Base-by-base conservation (phyloP, 2,113 vertebrate genomes). In the Maccullochella peelii region DNA sequence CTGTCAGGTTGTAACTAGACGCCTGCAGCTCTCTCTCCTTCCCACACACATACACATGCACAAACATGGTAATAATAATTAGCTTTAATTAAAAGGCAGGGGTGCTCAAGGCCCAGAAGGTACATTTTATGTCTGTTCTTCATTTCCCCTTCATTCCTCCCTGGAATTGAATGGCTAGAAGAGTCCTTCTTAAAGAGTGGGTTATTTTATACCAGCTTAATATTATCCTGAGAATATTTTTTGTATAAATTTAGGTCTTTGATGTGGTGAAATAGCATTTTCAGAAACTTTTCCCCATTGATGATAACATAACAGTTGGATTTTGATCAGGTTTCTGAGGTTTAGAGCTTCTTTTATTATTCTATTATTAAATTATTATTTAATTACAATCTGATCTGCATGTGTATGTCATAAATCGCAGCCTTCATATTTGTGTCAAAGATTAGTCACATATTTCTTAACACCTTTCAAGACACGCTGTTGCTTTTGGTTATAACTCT, bases 51-150 rank as follows among this genome's bases (percentile, higher is more conserved):
- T 8, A 68, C 65, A 76, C 57, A 78, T 0, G 25, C 44, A 67
- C n/a, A 70, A 3, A 72, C 73, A 69, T 80, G 77, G 42, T 86
- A 47, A 84, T 82, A 87, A 88, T 92, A 86, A 90, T 92, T 82
- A 82, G 79, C 62, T 85, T 83, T 89, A 88, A 91, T 92, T 91
- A 88, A 87, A 86, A 91, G 73, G 83, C 75, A 82, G 57, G 12
- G n/a, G 12, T 67, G 36, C 79, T 81, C 44, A 1, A 25, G 21
- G 27, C 76, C 58, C 62, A 36, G 61, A 49, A 69, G 77, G 40
- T 79, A 38, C 75, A 62, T 77, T 62, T 75, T 20, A 57, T 82
- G 49, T 69, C 63, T 69, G 52, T 77, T 72, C 57, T 68, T 80
- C 16, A 38, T 83, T 57, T 75, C 44, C 5, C 4, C 6, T 63